Evolutionary conservation across 2,888 invertebrate genomes (phyloP), one percentile per base, ranked within the genome.

Genomic region (Cephus spinipes): DNA sequence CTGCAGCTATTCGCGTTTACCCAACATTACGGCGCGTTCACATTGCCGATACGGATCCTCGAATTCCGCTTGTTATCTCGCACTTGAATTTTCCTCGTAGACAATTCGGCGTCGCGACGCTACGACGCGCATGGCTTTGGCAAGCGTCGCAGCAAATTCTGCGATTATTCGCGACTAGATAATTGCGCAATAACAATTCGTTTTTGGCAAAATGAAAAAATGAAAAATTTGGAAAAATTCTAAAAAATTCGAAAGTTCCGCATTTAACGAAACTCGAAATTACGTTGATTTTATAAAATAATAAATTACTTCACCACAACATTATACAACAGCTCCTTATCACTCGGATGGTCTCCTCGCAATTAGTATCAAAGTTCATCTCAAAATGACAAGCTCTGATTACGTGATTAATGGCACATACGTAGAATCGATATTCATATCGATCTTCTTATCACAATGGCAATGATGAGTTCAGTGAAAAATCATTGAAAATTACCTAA

Each of bases 331-430:
- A 1, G 55, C 23, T 55, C 1, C 15, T 55, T 55, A 55, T 82
- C 79, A 83, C 79, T 81, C 83, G 82, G 84, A 23, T 9, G 9
- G 6, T 85, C 82, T 83, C 84, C 84, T 79, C 81, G 81, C 83
- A 76, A 76, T 81, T 81, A 81, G 81, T 85, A 85, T 85, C 84
- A 80, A 82, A 84, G 85, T 83, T 86, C 83, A 83, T 68, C 81
- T 81, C 35, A 79, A 81, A 75, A 75, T 79, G 82, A 80, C 81
- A 81, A 83, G 79, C 73, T 76, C 75, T 82, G 83, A 85, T 85
- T 86, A 87, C 85, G 84, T 84, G 85, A 86, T 83, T 79, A 76
- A 73, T 74, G 84, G 80, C 84, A 85, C 83, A 85, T 82, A 83
- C 82, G 79, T 40, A 55, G 55, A 55, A 23, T 55, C 55, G 23